A percentile compares a stretch with the other conserved stretches of the same genome.
phyloP scores from a whole-genome alignment of 2,113 vertebrate genomes.

The Burhinus oedicnemus region DNA sequence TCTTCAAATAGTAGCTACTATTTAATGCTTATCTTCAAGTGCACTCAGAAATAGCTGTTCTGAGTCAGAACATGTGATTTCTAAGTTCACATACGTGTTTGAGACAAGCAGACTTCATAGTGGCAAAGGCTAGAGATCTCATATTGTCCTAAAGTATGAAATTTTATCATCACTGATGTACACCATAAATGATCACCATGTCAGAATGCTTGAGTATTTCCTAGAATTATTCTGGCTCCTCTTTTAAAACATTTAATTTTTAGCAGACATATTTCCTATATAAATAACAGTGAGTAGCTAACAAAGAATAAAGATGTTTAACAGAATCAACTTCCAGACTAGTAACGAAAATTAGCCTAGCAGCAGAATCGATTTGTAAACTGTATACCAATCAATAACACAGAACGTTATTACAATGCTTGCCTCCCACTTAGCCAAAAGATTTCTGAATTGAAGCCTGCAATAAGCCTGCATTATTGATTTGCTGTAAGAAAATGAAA shows the following conservation, averaged over 20 bases:
- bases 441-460: neutral
- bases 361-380: neutral
- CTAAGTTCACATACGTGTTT: neutral
- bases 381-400: neutral
- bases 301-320: neutral
- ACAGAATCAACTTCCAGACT: neutral
- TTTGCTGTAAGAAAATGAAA: neutral
- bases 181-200: neutral
- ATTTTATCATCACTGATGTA: neutral
- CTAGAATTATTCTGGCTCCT: neutral
- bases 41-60: neutral
- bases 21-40: neutral
- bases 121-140: neutral
- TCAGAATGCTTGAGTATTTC: neutral
- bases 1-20: neutral
- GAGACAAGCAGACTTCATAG: neutral
- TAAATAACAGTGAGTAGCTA: neutral
- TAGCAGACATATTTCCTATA: neutral
- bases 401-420: neutral
- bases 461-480: neutral
- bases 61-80: neutral
- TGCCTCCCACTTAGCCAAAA: neutral
- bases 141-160: neutral
- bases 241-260: neutral
- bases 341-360: neutral